A percentile compares a stretch with the other conserved stretches of the same genome.
These are phyloP conservation scores for Epinotia bilunana DNA, from an alignment of 2,888 invertebrate species.

Conservation along the genomic window DNA sequence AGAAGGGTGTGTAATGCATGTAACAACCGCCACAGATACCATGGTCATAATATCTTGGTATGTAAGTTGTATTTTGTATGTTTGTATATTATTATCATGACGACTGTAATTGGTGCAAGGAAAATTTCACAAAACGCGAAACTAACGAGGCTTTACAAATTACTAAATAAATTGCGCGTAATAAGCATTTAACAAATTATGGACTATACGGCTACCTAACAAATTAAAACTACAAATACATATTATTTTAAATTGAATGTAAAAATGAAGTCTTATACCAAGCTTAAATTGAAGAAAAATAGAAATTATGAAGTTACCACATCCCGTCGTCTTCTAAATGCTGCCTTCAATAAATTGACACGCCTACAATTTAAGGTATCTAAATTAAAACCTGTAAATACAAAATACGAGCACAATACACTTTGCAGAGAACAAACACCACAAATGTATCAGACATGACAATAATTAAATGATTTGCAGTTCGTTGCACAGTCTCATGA, in stretches of 20 bases:
- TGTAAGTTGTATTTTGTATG: conserved; percentile 54
- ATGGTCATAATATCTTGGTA: conserved; percentile 64
- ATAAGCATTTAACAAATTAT: conserved; percentile 34
- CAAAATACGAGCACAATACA: conserved; percentile 38
- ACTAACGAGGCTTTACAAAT: conserved; percentile 44
- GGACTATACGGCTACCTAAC: conserved; percentile 36
- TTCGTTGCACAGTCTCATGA: conserved; percentile 11
- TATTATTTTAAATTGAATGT: conserved; percentile 6
- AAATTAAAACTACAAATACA: conserved; percentile 29
- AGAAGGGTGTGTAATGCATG: conserved; percentile 74
- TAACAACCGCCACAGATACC: conserved; percentile 82
- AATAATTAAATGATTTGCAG: not conserved
- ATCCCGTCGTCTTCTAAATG: conserved; percentile 45
- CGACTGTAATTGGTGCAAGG: conserved; percentile 78
- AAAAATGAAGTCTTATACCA: conserved; percentile 22
- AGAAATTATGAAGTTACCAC: conserved; percentile 39
- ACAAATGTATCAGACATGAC: conserved; percentile 14
- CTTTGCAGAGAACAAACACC: conserved; percentile 18
- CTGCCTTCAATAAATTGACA: conserved; percentile 44
- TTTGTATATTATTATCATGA: conserved; percentile 56
- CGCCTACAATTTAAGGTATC: conserved; percentile 38
- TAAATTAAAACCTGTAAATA: conserved; percentile 44
- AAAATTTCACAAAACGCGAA: conserved; percentile 49
- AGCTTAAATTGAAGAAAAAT: conserved; percentile 33
- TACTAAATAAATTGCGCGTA: conserved; percentile 38